These are phyloP conservation scores for Aphis gossypii DNA, from an alignment of 1,140 invertebrate genomes.

Conservation along the genomic window DNA sequence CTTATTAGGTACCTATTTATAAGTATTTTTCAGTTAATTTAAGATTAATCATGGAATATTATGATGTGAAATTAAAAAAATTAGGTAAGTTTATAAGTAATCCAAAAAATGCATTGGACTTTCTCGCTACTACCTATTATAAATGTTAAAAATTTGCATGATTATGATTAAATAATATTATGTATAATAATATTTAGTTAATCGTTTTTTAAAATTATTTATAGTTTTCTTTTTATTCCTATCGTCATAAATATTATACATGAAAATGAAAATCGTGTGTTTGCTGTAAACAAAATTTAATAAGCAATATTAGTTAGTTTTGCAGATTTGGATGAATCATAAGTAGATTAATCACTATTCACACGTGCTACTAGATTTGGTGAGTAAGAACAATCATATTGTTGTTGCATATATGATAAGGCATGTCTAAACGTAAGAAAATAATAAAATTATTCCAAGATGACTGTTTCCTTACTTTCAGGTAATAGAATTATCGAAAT, in stretches of 20 bases:
- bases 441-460: neutral
- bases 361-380: neutral
- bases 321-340: neutral
- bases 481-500: neutral
- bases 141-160: neutral
- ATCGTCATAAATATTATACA: too few species aligned
- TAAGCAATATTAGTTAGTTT: too few species aligned
- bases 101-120: neutral
- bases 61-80: neutral
- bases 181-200: too few species aligned
- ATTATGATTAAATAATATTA: neutral
- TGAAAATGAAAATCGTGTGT: neutral
- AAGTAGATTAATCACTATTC: neutral
- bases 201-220: too few species aligned
- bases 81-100: neutral
- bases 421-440: neutral
- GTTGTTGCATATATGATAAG: neutral
- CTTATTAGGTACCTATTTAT: neutral
- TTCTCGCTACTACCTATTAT: neutral
- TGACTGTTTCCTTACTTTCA: neutral
- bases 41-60: neutral
- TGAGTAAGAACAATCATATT: neutral
- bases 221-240: too few species aligned
- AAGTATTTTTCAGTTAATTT: neutral
- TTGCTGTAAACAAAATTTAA: neutral